Evolutionary conservation across 2,113 vertebrate genomes (phyloP).

Genomic region (Dunckerocampus dactyliophorus): DNA sequence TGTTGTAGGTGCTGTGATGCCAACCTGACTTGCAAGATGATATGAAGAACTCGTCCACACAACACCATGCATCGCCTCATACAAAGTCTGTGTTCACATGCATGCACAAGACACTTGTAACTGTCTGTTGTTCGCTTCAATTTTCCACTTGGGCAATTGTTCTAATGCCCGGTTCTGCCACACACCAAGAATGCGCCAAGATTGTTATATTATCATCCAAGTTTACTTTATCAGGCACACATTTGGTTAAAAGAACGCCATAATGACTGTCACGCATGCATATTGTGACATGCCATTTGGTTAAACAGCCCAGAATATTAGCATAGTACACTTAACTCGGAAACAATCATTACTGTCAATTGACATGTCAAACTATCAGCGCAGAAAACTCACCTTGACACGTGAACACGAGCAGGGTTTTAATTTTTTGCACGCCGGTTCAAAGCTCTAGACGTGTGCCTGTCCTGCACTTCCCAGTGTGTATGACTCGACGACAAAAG

Average conservation of each 20-base stretch:
- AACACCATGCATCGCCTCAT: not conserved
- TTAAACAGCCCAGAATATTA: constrained; percentile 3
- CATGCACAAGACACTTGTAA: not conserved
- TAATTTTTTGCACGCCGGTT: constrained; percentile 16
- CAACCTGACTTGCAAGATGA: not conserved
- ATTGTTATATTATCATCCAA: constrained; percentile 41
- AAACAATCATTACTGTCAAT: constrained; percentile 6
- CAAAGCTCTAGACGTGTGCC: constrained; percentile 51
- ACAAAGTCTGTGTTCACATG: not conserved
- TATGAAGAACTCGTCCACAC: not conserved
- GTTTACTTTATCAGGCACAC: constrained; percentile 36
- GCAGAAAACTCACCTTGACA: constrained; percentile 59
- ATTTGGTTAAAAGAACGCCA: constrained; percentile 1
- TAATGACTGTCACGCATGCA: not conserved
- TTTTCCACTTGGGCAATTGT: constrained; percentile 1
- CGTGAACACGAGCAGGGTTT: constrained; percentile 37
- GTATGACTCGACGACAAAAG: constrained; percentile 52
- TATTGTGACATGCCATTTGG: constrained; percentile 40
- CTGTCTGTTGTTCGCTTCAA: not conserved
- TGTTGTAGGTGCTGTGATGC: not conserved
- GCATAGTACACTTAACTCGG: not conserved
- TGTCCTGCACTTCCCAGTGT: constrained; percentile 31
- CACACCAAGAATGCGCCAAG: not conserved
- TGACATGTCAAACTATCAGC: constrained; percentile 18
- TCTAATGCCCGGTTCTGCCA: not conserved